phyloP scores from a whole-genome alignment of 2,797 vertebrate genomes.

The Ficedula albicollis region DNA sequence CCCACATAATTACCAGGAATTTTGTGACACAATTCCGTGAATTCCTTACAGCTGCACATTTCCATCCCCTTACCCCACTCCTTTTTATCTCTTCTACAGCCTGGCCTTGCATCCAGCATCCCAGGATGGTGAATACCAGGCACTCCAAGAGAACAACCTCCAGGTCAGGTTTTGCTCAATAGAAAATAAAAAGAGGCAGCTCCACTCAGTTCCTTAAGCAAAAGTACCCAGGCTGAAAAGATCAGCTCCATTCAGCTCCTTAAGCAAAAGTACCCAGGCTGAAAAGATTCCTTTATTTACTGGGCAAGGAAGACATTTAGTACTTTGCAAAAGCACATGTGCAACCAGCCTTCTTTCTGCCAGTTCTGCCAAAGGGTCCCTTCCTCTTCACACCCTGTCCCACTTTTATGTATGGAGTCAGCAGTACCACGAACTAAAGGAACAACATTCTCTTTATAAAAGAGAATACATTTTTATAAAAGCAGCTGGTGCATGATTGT shows the following conservation, averaged over 20 bases:
- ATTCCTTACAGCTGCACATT: not conserved
- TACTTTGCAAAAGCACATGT: not conserved
- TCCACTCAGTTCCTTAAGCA: not conserved
- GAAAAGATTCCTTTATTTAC: not conserved
- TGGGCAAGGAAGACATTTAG: not conserved
- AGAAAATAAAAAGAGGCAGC: not conserved
- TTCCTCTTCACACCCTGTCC: rapidly evolving
- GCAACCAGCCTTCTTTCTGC: not conserved
- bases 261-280: not conserved
- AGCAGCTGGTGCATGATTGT: rapidly evolving
- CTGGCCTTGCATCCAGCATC: not conserved
- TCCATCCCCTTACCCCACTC: rapidly evolving
- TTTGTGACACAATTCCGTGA: not conserved
- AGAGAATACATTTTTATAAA: not conserved
- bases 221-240: not conserved
- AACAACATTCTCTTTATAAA: not conserved
- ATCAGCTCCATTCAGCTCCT: not conserved
- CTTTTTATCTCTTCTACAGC: not conserved
- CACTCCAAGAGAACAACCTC: not conserved
- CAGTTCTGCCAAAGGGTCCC: not conserved
- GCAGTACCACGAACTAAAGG: not conserved
- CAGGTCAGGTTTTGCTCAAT: not conserved
- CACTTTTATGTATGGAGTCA: not conserved
- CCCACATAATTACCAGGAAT: not conserved
- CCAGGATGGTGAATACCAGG: not conserved